phyloP scores from a whole-genome alignment of 2,888 invertebrate genomes.

The Amiota minor region DNA sequence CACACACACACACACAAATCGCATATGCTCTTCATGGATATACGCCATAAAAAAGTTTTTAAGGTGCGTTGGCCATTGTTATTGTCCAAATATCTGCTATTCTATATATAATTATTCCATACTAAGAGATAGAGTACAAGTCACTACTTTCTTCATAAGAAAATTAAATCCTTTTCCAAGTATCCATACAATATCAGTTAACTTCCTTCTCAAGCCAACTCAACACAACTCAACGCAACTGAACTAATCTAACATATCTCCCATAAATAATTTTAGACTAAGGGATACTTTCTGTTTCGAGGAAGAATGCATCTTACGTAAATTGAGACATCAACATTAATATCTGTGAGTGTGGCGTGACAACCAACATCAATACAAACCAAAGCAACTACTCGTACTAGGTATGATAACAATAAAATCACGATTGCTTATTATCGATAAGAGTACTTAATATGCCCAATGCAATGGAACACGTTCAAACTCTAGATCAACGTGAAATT shows the following conservation, averaged over 20 bases:
- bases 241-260: constrained; percentile 18
- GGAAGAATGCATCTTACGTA: constrained; percentile 23
- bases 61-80: constrained; percentile 14
- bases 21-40: too few relatives aligned
- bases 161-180: constrained; percentile 27
- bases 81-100: too few relatives aligned
- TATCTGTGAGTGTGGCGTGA: constrained; percentile 26
- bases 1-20: too few relatives aligned
- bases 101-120: background rate
- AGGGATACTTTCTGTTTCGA: background rate
- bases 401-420: constrained; percentile 19
- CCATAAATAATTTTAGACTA: constrained; percentile 23
- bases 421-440: constrained; percentile 58
- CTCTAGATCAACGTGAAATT: constrained; percentile 28
- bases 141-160: background rate
- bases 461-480: constrained; percentile 23
- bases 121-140: background rate
- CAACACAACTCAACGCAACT: constrained; percentile 20
- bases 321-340: constrained; percentile 32
- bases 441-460: constrained; percentile 53
- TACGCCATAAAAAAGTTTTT: background rate
- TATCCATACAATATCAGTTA: constrained; percentile 7
- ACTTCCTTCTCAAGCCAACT: background rate
- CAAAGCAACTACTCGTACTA: constrained; percentile 7
- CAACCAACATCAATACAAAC: constrained; percentile 18